phyloP scores from a whole-genome alignment of 2,113 vertebrate genomes.

The Alexandromys fortis region DNA sequence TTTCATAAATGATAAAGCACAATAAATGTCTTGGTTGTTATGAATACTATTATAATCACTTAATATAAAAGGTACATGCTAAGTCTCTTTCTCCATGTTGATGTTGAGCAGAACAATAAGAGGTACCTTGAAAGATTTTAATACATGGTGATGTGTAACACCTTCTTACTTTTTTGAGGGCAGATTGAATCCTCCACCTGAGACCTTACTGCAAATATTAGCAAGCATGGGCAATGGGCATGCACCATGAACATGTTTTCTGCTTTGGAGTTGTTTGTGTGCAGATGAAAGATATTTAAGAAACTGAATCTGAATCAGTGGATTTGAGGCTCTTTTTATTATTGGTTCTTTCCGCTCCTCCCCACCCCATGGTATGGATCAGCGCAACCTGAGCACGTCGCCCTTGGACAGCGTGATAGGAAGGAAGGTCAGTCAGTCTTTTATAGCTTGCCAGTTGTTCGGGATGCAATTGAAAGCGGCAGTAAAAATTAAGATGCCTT shows the following conservation, averaged over 20 bases:
- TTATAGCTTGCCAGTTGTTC: conserved; percentile 51
- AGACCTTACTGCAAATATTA: neutral
- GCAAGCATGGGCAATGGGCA: neutral
- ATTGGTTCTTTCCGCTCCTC: neutral
- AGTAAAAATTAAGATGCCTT: conserved; percentile 46
- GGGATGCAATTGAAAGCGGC: conserved; percentile 43
- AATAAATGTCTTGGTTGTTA: neutral
- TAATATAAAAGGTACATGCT: neutral
- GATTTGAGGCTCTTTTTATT: conserved; percentile 7
- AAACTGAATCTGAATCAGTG: conserved; percentile 25
- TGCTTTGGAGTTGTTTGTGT: neutral
- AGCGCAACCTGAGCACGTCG: conserved; percentile 43
- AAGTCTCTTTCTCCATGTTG: neutral
- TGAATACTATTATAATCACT: neutral
- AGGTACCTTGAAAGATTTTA: neutral
- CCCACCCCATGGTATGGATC: neutral
- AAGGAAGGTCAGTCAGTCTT: conserved; percentile 53
- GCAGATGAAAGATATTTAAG: conserved; percentile 25
- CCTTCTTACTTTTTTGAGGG: neutral
- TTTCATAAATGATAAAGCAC: conserved; percentile 14
- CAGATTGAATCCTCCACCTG: conserved; percentile 23
- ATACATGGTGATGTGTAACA: neutral
- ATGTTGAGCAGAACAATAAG: neutral
- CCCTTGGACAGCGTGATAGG: conserved; percentile 38
- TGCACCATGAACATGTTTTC: neutral